Base-by-base conservation (phyloP, 2,113 vertebrate species). In the Corydoras maculifer region DNA sequence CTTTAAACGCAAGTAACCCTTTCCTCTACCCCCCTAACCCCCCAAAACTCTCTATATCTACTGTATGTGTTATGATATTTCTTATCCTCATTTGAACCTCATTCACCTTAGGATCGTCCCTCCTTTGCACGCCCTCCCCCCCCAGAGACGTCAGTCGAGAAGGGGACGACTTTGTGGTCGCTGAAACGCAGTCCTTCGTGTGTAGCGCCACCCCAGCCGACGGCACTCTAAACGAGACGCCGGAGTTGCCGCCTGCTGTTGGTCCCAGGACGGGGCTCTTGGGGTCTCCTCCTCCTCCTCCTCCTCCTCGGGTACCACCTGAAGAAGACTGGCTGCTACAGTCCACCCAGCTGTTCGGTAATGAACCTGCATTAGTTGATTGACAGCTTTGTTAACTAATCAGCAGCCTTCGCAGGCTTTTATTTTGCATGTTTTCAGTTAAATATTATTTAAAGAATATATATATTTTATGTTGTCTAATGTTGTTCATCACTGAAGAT, bases 141-240 rank as follows among this genome's bases (percentile, higher is more conserved):
- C 54, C 68, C 11, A 75, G 78, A 65, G 84, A 76, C 67, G 73
- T 72, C 51, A 55, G 11, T 73, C 78, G 67, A 73, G 85, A 82
- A 32, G 83, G 85, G 2, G 82, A 84, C 1, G 82, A 89, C 62
- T 78, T 83, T 62, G 59, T 72, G 3, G 80, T 86, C 18, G 85
- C 85, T 0, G 86, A 89, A 75, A 90, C 89, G 0, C 89, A 88
- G 69, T 80, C 83, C 51, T 90, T 88, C 8, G 51, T 81, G 48
- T 29, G 80, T 31, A 79, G 81, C 48, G 10, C 32, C 50, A 14
- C 29, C 18, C 31, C 25, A 9, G 14, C 8, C 11, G 31, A 15
- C 66, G 81, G 32, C 18, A 54, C 55, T 0, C 59, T 76, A 14
- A 69, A 76, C 3, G 69, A 76, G 50, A 76, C 59, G 2, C 64